Evolutionary conservation across 2,888 invertebrate genomes (phyloP).

Genomic region (Phyllotreta striolata): DNA sequence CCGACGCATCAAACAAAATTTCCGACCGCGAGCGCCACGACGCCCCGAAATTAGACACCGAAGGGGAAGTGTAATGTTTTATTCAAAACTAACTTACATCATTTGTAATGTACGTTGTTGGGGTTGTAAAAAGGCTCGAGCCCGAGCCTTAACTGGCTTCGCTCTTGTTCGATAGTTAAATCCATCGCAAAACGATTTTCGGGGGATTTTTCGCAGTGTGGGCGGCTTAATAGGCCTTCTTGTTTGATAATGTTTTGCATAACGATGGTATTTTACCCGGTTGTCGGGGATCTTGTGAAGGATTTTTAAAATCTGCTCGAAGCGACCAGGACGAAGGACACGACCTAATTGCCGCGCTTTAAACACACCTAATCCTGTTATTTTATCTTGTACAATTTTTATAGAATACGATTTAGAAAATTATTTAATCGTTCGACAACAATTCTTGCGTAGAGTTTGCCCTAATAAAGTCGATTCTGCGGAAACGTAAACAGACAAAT

Average conservation of each 20-base stretch:
- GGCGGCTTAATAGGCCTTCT: slow-evolving; percentile 2
- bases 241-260: slow-evolving; percentile 8
- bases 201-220: not conserved
- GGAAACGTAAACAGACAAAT: too few species aligned
- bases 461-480: too few species aligned
- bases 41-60: not conserved
- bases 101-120: slow-evolving; percentile 20
- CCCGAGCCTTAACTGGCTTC: slow-evolving; percentile 13
- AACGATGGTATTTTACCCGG: not conserved
- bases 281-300: too few species aligned
- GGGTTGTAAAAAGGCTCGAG: slow-evolving; percentile 17
- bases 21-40: not conserved
- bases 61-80: slow-evolving; percentile 24
- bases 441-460: too few species aligned
- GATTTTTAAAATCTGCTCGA: too few species aligned
- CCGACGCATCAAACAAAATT: slow-evolving; percentile 8
- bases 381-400: too few species aligned
- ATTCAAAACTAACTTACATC: slow-evolving; percentile 29
- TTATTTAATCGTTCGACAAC: too few species aligned
- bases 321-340: too few species aligned
- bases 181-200: slow-evolving; percentile 12
- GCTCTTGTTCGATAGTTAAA: slow-evolving; percentile 22
- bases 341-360: too few species aligned
- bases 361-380: too few species aligned
- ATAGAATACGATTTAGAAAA: too few species aligned